A percentile compares a stretch with the other conserved stretches of the same genome.
These are phyloP conservation scores for Psilopsiagon aymara DNA, from an alignment of 2,113 vertebrate species.

Conservation along the genomic window DNA sequence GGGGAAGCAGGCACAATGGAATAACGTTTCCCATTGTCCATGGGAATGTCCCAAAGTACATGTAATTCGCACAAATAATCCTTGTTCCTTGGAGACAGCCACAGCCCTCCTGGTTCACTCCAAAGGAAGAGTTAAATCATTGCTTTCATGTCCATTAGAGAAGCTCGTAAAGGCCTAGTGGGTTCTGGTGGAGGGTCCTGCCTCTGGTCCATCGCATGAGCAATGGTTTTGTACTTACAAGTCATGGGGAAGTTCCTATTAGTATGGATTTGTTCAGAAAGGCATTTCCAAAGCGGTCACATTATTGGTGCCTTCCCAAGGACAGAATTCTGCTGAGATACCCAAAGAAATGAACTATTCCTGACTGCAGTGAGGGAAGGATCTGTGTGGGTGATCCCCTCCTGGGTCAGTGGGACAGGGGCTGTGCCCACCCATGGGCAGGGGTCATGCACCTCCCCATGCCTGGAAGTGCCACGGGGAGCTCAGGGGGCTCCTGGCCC, in stretches of 20 bases:
- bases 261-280: slow-evolving; percentile 10
- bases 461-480: background rate
- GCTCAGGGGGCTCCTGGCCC: background rate
- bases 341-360: background rate
- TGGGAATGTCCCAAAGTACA: rapidly evolving
- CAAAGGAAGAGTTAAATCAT: background rate
- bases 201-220: background rate
- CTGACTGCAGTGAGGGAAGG: background rate
- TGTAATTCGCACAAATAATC: background rate
- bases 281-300: slow-evolving; percentile 22
- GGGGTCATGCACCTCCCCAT: background rate
- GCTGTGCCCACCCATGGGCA: background rate
- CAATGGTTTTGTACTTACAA: background rate
- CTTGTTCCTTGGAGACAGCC: background rate
- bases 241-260: background rate
- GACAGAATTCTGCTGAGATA: background rate
- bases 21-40: background rate
- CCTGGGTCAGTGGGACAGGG: background rate
- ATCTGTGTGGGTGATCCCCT: background rate
- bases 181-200: background rate
- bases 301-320: background rate
- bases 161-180: background rate
- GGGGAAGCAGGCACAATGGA: background rate
- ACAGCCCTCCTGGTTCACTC: background rate
- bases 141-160: background rate